A percentile compares a stretch with the other conserved stretches of the same genome.
Conservation (phyloP, 2,113 vertebrate genomes). For the Rhipidura dahli region DNA sequence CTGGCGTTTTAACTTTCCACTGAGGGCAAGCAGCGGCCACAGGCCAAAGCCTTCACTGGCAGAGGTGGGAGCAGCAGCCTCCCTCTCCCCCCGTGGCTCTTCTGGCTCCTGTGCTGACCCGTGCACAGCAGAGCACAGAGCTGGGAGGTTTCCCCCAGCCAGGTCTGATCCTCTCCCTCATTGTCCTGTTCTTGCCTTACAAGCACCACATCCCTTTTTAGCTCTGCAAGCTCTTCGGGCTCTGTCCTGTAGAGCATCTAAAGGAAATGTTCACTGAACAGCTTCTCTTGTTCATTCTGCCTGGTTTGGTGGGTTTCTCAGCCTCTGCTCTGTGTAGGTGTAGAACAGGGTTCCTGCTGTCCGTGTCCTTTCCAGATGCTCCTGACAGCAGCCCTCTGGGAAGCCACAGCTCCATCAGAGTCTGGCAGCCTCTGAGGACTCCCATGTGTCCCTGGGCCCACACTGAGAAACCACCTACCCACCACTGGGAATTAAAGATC, state of each 20-base stretch:
- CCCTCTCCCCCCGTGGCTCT: rapidly evolving
- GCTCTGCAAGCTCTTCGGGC: background rate
- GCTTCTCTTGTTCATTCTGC: background rate
- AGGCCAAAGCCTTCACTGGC: rapidly evolving
- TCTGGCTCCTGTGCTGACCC: background rate
- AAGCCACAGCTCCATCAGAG: background rate
- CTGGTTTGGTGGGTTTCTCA: background rate
- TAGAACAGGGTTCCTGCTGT: background rate
- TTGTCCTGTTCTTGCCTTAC: background rate
- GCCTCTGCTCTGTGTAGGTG: background rate
- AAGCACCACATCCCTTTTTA: background rate
- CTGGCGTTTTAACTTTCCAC: background rate
- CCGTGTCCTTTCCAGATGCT: background rate
- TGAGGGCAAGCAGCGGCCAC: background rate
- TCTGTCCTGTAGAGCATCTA: background rate
- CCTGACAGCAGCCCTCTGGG: rapidly evolving
- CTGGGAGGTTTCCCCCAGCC: rapidly evolving
- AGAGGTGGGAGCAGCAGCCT: background rate
- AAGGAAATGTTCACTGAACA: background rate
- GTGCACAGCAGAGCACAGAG: background rate
- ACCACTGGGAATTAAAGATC: background rate
- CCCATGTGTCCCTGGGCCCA: rapidly evolving
- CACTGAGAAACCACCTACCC: background rate
- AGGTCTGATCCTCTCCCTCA: background rate
- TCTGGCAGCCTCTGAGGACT: background rate